phyloP scores from a whole-genome alignment of 30 jellyfish, hydroid and myxozoan species.

The Nemopilema nomurai region DNA sequence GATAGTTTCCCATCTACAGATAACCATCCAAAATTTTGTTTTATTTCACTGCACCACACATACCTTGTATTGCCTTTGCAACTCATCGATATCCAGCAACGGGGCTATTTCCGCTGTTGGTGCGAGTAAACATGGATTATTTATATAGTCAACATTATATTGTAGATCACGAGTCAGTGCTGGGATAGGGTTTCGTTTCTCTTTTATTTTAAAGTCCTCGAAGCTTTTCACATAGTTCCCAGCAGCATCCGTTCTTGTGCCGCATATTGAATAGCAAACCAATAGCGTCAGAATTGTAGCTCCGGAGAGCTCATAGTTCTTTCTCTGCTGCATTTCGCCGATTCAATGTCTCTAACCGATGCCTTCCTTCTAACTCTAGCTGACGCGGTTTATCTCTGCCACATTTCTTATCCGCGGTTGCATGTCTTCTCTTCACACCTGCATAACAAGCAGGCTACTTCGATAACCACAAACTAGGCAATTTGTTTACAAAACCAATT shows the following conservation, averaged over 20 bases:
- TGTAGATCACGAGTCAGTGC: slow-evolving; percentile 56
- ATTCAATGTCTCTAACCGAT: neutral
- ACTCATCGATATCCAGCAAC: slow-evolving; percentile 51
- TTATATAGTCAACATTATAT: slow-evolving; percentile 51
- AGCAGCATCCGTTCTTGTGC: slow-evolving; percentile 2
- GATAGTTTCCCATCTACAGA: too few relatives aligned
- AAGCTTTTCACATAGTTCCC: slow-evolving; percentile 31
- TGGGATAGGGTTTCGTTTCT: slow-evolving; percentile 58
- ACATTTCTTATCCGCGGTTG: neutral
- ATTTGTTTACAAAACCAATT: too few relatives aligned
- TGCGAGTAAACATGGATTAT: slow-evolving; percentile 57
- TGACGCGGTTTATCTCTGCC: neutral
- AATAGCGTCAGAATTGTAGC: neutral
- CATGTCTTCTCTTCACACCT: too few relatives aligned
- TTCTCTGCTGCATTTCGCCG: neutral
- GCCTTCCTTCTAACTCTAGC: neutral
- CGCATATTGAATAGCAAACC: neutral
- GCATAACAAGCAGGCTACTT: too few relatives aligned
- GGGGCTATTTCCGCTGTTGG: slow-evolving; percentile 66
- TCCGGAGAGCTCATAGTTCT: neutral
- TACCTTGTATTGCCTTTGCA: slow-evolving; percentile 66
- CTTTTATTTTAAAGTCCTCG: slow-evolving; percentile 55
- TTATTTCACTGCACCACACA: neutral
- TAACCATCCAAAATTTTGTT: neutral
- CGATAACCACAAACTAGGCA: too few relatives aligned